Evolutionary conservation across 2,797 vertebrate genomes (phyloP).

Genomic region (Anabacerthia variegaticeps): DNA sequence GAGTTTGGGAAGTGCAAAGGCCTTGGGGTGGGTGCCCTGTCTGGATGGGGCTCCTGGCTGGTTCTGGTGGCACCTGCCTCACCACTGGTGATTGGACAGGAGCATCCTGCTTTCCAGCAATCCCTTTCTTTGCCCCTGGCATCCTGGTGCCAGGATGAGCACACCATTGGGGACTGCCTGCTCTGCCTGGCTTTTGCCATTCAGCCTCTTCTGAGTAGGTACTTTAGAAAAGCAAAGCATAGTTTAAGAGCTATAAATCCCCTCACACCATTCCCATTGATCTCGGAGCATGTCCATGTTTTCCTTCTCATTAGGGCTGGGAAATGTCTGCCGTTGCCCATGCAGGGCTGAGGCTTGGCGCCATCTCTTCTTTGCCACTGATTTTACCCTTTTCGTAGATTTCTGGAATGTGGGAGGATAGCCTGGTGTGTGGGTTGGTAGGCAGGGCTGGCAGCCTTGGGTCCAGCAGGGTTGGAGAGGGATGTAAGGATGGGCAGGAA

Average conservation of each 20-base stretch:
- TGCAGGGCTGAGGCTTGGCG: accelerated
- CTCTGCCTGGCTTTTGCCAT: background rate
- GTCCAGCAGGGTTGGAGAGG: background rate
- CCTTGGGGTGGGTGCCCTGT: background rate
- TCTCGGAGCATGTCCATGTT: background rate
- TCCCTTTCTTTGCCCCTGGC: background rate
- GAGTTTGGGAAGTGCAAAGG: background rate
- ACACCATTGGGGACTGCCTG: background rate
- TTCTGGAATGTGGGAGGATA: accelerated
- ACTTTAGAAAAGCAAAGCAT: background rate
- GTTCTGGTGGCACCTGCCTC: background rate
- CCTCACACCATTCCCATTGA: background rate
- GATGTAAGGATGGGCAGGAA: background rate
- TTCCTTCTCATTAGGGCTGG: background rate
- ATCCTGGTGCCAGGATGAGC: background rate
- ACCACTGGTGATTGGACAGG: accelerated
- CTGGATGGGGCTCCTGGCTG: accelerated
- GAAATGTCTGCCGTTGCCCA: accelerated
- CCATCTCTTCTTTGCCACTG: accelerated
- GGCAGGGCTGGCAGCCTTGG: background rate
- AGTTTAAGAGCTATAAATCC: background rate
- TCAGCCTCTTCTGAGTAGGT: accelerated
- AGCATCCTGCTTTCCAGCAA: accelerated
- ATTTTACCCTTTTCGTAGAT: background rate
- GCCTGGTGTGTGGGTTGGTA: background rate